Evolutionary conservation across 2,888 invertebrate genomes (phyloP).

Genomic region (Linyphia triangularis): DNA sequence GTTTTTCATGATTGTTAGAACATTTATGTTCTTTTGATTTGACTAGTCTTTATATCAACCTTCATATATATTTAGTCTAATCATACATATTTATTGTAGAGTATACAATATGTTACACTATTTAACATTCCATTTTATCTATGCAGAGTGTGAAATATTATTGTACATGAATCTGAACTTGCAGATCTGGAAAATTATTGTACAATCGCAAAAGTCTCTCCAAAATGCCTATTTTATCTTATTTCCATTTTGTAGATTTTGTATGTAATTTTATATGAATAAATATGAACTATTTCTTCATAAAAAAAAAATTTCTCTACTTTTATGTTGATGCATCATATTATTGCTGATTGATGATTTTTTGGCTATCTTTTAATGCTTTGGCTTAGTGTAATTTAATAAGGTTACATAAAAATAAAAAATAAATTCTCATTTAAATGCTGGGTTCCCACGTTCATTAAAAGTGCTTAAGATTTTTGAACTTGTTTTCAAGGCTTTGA

Average conservation of each 20-base stretch:
- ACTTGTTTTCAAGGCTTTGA: too few relatives aligned
- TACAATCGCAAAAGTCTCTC: constrained; percentile 25
- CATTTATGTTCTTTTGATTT: neutral
- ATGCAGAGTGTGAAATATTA: neutral
- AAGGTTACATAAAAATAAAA: too few relatives aligned
- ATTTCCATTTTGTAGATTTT: constrained; percentile 67
- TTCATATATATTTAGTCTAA: neutral
- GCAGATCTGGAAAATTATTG: constrained; percentile 12
- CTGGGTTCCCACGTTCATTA: too few relatives aligned
- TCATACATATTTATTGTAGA: neutral
- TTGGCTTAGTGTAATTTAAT: too few relatives aligned
- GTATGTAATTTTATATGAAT: constrained; percentile 72
- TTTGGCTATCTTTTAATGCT: too few relatives aligned
- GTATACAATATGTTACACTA: neutral
- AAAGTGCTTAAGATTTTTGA: too few relatives aligned
- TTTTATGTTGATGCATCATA: too few relatives aligned
- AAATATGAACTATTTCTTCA: constrained; percentile 62
- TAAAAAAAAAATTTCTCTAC: neutral
- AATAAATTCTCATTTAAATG: too few relatives aligned
- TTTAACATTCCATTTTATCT: neutral
- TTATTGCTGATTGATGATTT: too few relatives aligned
- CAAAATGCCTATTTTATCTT: constrained; percentile 1
- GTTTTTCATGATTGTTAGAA: too few relatives aligned
- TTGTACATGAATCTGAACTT: neutral
- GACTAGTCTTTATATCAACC: neutral